phyloP scores from a whole-genome alignment of 2,113 vertebrate species.

The Rhinoptilus africanus region DNA sequence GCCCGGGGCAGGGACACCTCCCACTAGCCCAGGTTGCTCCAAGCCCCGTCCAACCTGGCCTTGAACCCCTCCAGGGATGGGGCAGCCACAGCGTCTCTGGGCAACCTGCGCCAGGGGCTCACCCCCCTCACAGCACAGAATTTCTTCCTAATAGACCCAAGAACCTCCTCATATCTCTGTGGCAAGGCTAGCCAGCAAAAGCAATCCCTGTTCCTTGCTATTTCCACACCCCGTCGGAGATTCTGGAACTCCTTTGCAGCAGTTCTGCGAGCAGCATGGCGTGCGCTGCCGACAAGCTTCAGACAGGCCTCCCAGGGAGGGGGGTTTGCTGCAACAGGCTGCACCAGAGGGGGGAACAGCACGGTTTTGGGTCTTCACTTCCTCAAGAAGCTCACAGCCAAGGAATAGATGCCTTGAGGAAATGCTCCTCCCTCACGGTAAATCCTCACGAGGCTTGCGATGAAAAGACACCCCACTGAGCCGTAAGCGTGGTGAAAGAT shows the following conservation, averaged over 20 bases:
- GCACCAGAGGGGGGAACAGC: not conserved
- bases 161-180: not conserved
- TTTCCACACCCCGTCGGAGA: not conserved
- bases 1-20: not conserved
- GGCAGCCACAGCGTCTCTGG: not conserved
- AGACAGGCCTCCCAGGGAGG: not conserved
- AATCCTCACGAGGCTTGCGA: not conserved
- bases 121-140: not conserved
- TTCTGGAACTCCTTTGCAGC: not conserved
- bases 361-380: not conserved
- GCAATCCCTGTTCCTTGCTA: not conserved
- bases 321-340: not conserved
- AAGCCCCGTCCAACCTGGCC: not conserved
- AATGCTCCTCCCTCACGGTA: not conserved
- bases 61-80: not conserved
- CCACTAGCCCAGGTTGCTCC: not conserved
- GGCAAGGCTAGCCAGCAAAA: not conserved
- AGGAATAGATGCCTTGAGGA: not conserved
- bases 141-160: not conserved
- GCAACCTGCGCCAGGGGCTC: not conserved
- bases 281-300: not conserved
- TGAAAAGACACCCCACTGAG: not conserved
- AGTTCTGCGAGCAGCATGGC: not conserved
- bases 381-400: not conserved
- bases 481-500: not conserved